Evolutionary conservation across 1,140 invertebrate species (phyloP).

Genomic region (Hylaeus anthracinus): DNA sequence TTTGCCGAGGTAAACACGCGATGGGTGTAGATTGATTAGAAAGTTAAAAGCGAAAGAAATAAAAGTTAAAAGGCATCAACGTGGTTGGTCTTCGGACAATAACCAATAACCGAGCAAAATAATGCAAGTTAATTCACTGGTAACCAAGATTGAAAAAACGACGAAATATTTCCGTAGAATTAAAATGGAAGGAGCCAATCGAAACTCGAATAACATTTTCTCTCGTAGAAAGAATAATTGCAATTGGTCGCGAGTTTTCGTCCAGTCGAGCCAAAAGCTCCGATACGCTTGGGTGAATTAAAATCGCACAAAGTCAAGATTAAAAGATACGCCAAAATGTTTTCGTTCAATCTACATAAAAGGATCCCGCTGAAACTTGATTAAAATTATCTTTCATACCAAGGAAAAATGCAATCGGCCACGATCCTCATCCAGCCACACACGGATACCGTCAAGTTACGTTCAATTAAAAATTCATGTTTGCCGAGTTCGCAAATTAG

Average conservation of each 20-base stretch:
- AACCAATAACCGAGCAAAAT: too few relatives aligned
- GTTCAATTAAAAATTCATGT: slow-evolving; percentile 24
- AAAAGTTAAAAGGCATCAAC: too few relatives aligned
- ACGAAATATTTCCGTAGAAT: too few relatives aligned
- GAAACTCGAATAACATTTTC: too few relatives aligned
- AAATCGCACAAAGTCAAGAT: background rate
- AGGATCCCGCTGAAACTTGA: background rate
- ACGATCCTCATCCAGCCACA: background rate
- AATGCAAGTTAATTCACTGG: too few relatives aligned
- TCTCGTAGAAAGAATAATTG: background rate
- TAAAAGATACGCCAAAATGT: background rate
- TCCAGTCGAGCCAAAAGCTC: too few relatives aligned
- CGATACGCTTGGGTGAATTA: too few relatives aligned
- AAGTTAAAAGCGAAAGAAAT: too few relatives aligned
- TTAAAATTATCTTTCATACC: background rate
- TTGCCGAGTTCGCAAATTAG: slow-evolving; percentile 4
- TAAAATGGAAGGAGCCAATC: too few relatives aligned
- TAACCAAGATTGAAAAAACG: background rate
- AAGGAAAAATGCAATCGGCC: background rate
- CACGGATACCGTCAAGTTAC: background rate
- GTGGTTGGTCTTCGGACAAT: too few relatives aligned
- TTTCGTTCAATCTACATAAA: background rate
- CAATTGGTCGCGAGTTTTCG: background rate
- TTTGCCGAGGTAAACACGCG: background rate
- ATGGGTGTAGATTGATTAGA: background rate